phyloP scores from a whole-genome alignment of 1,140 invertebrate species.

The Brachionus rotundiformis region DNA sequence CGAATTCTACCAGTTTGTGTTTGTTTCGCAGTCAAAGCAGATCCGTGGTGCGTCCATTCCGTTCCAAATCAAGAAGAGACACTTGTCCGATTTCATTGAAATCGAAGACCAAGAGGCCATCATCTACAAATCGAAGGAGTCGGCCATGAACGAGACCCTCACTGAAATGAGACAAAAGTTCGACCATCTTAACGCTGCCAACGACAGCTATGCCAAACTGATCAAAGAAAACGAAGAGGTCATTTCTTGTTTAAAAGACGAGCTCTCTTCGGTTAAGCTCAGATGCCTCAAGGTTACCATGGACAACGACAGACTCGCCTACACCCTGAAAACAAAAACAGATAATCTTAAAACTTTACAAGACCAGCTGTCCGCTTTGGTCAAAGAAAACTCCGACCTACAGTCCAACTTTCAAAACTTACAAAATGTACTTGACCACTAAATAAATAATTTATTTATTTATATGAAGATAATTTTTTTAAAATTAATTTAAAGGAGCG shows the following conservation, averaged over 20 bases:
- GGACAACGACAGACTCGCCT: conserved; percentile 14
- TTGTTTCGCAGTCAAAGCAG: conserved; percentile 58
- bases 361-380: neutral
- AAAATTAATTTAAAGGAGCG: too few relatives aligned
- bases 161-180: neutral
- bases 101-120: conserved; percentile 58
- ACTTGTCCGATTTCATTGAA: conserved; percentile 61
- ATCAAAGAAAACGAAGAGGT: conserved; percentile 23
- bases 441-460: too few relatives aligned
- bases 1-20: conserved; percentile 65
- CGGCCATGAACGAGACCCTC: conserved; percentile 9
- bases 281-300: conserved; percentile 25
- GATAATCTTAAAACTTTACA: conserved; percentile 20
- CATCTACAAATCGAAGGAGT: conserved; percentile 36
- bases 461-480: too few relatives aligned
- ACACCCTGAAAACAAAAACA: conserved; percentile 21
- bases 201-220: neutral
- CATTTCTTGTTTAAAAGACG: conserved; percentile 16
- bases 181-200: neutral
- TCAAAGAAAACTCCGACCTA: neutral
- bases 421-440: conserved; percentile 6
- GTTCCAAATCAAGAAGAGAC: conserved; percentile 61
- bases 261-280: neutral
- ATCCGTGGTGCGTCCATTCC: conserved; percentile 63
- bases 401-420: neutral